Conservation (phyloP, 1,140 invertebrate species). For the Leptestheria dahalacensis region DNA sequence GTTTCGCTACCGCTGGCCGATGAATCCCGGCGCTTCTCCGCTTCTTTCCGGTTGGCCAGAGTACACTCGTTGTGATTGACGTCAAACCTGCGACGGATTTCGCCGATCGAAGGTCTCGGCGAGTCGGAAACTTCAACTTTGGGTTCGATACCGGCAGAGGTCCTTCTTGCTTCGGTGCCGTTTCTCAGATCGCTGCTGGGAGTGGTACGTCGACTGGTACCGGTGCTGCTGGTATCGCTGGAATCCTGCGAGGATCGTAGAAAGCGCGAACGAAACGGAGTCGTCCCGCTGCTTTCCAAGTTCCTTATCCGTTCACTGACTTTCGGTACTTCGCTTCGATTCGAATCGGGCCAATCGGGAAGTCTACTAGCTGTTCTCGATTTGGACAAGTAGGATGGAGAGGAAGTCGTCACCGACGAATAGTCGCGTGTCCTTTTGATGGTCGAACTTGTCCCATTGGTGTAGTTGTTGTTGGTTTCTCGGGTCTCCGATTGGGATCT, state of each 20-base stretch:
- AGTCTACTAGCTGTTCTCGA: background rate
- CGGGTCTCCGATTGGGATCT: slow-evolving; percentile 4
- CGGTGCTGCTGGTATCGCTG: too few relatives aligned
- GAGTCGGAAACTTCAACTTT: background rate
- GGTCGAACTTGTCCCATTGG: slow-evolving; percentile 1
- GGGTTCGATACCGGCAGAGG: background rate
- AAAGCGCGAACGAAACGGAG: slow-evolving; percentile 1
- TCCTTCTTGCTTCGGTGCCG: background rate
- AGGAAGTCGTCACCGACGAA: slow-evolving; percentile 1
- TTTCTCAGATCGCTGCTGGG: background rate
- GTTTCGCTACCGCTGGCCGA: background rate
- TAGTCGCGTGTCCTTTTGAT: slow-evolving; percentile 1
- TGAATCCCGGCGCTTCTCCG: background rate
- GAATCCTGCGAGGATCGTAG: background rate
- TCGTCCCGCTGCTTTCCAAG: background rate
- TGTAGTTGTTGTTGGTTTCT: slow-evolving; percentile 8
- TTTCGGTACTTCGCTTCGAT: background rate
- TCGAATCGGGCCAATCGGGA: background rate
- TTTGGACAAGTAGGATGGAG: background rate
- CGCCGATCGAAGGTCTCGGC: background rate
- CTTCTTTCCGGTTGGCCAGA: background rate
- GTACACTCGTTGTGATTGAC: background rate
- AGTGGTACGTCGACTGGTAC: too few relatives aligned
- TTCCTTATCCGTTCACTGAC: slow-evolving; percentile 2
- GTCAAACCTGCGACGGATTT: slow-evolving; percentile 1